These are phyloP conservation scores for Lichenostomus cassidix DNA, from an alignment of 2,113 vertebrate genomes.

Conservation along the genomic window DNA sequence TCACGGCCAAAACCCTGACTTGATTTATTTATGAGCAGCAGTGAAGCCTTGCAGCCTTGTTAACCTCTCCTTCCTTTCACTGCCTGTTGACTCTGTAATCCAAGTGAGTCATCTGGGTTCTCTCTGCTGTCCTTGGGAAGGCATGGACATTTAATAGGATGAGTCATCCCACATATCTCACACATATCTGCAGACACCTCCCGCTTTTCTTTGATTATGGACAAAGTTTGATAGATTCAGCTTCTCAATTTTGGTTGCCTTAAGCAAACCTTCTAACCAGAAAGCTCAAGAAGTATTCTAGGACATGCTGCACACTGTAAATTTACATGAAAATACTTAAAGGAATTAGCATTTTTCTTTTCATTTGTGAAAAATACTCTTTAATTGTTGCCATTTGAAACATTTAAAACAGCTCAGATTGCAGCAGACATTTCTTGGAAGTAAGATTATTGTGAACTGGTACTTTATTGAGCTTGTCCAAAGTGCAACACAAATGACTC, in stretches of 20 bases:
- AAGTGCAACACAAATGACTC: background rate
- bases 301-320: background rate
- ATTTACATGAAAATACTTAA: background rate
- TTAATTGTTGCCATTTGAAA: background rate
- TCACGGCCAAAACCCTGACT: background rate
- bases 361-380: background rate
- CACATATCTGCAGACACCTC: background rate
- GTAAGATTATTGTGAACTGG: background rate
- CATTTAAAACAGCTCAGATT: background rate
- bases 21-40: background rate
- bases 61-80: background rate
- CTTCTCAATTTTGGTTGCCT: background rate
- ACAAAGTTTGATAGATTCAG: background rate
- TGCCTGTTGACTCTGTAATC: background rate
- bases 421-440: background rate
- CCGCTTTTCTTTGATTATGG: background rate
- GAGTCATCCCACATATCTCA: background rate
- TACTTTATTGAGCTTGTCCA: background rate
- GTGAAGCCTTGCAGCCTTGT: background rate
- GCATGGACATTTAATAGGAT: background rate
- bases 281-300: background rate
- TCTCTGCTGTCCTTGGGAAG: background rate
- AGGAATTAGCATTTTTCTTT: background rate
- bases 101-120: constrained; percentile 22
- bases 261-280: background rate